Evolutionary conservation across 2,797 vertebrate species (phyloP).

Genomic region (Channallabes apus): DNA sequence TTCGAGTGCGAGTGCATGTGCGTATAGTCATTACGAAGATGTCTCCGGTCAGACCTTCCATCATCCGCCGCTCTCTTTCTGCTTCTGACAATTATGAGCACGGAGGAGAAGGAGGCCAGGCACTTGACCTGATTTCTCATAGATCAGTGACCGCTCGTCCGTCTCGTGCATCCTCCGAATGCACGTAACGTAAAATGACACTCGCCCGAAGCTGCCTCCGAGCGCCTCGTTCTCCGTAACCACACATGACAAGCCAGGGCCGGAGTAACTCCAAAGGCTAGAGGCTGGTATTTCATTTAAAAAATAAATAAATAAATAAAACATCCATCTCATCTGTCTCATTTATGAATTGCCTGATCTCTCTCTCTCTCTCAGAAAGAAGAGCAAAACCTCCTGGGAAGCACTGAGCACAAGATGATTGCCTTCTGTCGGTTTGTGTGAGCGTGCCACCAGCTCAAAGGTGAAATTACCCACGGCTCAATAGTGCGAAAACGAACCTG

Average conservation of each 20-base stretch:
- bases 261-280: conserved; percentile 52
- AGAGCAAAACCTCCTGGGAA: conserved; percentile 53
- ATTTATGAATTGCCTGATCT: conserved; percentile 32
- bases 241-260: conserved; percentile 73
- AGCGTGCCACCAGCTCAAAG: conserved; percentile 54
- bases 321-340: conserved; percentile 38
- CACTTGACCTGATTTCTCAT: conserved; percentile 77
- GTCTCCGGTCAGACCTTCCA: conserved; percentile 62
- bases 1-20: conserved; percentile 40
- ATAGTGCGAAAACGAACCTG: conserved; percentile 53
- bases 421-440: conserved; percentile 49
- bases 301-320: conserved; percentile 8
- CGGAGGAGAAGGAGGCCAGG: conserved; percentile 62
- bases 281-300: conserved; percentile 33
- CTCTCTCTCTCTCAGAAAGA: conserved; percentile 47
- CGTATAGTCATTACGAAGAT: conserved; percentile 47
- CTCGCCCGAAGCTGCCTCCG: conserved; percentile 87
- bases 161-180: conserved; percentile 74
- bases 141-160: conserved; percentile 72
- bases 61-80: conserved; percentile 63
- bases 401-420: conserved; percentile 49
- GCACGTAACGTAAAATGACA: conserved; percentile 95
- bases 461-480: conserved; percentile 58
- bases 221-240: conserved; percentile 71
- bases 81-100: conserved; percentile 67